These are phyloP conservation scores for Leptodirus hochenwartii DNA, from an alignment of 2,888 invertebrate species.

Conservation along the genomic window DNA sequence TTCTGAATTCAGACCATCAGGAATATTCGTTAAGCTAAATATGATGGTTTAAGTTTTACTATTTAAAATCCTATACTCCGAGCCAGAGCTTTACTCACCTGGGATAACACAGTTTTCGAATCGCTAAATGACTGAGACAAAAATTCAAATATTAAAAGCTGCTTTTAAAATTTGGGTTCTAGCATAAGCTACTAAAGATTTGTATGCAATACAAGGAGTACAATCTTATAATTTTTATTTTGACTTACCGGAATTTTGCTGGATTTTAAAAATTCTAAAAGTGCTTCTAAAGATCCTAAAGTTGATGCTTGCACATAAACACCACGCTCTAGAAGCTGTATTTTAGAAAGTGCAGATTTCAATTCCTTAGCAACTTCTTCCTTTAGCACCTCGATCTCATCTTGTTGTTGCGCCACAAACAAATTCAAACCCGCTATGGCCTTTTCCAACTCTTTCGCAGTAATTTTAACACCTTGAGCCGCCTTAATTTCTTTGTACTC, in stretches of 20 bases:
- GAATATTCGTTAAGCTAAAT: too few species aligned
- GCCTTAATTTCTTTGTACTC: slow-evolving; percentile 89
- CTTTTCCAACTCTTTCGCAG: slow-evolving; percentile 95
- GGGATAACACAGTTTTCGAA: too few species aligned
- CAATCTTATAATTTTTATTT: too few species aligned
- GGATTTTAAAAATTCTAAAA: slow-evolving; percentile 78
- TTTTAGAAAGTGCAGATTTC: slow-evolving; percentile 75
- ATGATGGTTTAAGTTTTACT: too few species aligned
- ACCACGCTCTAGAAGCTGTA: slow-evolving; percentile 80
- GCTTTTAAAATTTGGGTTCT: too few species aligned
- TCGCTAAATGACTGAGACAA: too few species aligned
- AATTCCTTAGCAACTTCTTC: slow-evolving; percentile 81
- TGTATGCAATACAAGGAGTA: too few species aligned
- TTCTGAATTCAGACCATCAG: too few species aligned
- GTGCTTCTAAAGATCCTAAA: slow-evolving; percentile 93
- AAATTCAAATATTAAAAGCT: too few species aligned
- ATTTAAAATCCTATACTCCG: too few species aligned
- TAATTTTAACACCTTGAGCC: slow-evolving; percentile 96
- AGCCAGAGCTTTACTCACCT: too few species aligned
- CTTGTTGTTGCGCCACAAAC: slow-evolving; percentile 77
- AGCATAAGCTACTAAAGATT: too few species aligned
- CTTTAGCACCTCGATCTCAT: slow-evolving; percentile 74
- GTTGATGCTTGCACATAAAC: slow-evolving; percentile 99
- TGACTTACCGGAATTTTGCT: slow-evolving; percentile 87
- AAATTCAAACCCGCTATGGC: slow-evolving; percentile 92